phyloP scores from a whole-genome alignment of 1,140 invertebrate genomes.

The Schlechtendalia chinensis region DNA sequence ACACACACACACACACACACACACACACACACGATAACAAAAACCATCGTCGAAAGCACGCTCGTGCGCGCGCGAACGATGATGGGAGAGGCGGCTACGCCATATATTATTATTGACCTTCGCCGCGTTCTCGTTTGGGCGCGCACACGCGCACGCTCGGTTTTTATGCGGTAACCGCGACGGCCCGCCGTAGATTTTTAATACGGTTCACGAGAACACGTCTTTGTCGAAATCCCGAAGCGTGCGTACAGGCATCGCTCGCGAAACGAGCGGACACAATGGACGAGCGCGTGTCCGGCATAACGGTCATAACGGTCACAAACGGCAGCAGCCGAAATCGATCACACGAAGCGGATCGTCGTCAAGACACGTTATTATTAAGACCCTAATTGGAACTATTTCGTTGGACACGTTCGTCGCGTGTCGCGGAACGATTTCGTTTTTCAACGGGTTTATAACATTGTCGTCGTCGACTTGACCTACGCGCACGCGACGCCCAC shows the following conservation, averaged over 20 bases:
- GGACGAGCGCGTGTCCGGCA: background rate
- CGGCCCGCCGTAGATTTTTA: too few relatives aligned
- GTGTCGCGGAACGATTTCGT: background rate
- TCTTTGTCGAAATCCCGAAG: conserved; percentile 11
- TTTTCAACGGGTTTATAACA: background rate
- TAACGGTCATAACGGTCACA: too few relatives aligned
- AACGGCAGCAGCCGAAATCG: too few relatives aligned
- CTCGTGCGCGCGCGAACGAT: background rate
- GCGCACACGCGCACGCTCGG: background rate
- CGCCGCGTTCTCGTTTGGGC: conserved; percentile 11
- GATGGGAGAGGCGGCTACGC: background rate
- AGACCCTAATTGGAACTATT: too few relatives aligned
- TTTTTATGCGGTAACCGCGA: background rate
- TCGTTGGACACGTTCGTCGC: too few relatives aligned
- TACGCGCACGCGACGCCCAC: background rate
- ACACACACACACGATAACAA: background rate
- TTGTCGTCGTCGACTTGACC: background rate
- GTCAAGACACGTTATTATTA: too few relatives aligned
- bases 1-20: background rate
- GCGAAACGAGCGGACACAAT: background rate
- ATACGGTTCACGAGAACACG: background rate
- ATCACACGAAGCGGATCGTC: too few relatives aligned
- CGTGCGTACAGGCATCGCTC: too few relatives aligned
- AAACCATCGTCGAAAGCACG: background rate
- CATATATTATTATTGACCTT: conserved; percentile 15